These are phyloP conservation scores for Pocillopora verrucosa DNA, from an alignment of 64 coral and sea anemone genomes.

Conservation along the genomic window DNA sequence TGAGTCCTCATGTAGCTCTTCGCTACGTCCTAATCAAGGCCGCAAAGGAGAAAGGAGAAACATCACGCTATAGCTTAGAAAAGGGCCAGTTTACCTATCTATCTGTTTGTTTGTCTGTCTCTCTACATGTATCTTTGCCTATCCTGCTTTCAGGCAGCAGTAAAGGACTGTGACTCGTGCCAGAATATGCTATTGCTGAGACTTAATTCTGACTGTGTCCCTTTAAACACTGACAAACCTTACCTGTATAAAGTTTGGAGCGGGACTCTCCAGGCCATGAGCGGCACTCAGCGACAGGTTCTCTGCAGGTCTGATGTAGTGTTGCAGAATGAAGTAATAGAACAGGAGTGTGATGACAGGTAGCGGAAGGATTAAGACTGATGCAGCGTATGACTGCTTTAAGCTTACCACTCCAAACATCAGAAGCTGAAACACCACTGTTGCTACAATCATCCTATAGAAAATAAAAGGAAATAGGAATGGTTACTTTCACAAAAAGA, in stretches of 20 bases:
- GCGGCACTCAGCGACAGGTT: constrained; percentile 39
- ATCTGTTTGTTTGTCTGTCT: background rate
- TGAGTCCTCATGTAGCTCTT: background rate
- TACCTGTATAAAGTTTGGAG: constrained; percentile 25
- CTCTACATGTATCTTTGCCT: background rate
- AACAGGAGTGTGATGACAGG: constrained; percentile 60
- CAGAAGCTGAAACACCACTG: constrained; percentile 75
- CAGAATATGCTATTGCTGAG: too few relatives aligned
- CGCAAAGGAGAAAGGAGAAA: background rate
- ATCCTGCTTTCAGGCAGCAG: background rate
- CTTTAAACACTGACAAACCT: background rate
- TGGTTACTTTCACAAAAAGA: too few relatives aligned
- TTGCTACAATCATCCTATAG: constrained; percentile 60
- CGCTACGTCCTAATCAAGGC: background rate
- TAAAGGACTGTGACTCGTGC: too few relatives aligned
- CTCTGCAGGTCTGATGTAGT: constrained; percentile 16
- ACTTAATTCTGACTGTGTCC: too few relatives aligned
- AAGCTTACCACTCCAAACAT: constrained; percentile 81
- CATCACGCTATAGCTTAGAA: background rate
- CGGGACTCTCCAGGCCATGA: background rate
- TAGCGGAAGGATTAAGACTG: constrained; percentile 61
- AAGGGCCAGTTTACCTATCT: background rate
- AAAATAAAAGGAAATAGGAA: background rate
- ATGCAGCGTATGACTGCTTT: constrained; percentile 50
- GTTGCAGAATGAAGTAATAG: constrained; percentile 56